These are phyloP conservation scores for Burhinus oedicnemus DNA, from an alignment of 2,113 vertebrate species.

Conservation along the genomic window DNA sequence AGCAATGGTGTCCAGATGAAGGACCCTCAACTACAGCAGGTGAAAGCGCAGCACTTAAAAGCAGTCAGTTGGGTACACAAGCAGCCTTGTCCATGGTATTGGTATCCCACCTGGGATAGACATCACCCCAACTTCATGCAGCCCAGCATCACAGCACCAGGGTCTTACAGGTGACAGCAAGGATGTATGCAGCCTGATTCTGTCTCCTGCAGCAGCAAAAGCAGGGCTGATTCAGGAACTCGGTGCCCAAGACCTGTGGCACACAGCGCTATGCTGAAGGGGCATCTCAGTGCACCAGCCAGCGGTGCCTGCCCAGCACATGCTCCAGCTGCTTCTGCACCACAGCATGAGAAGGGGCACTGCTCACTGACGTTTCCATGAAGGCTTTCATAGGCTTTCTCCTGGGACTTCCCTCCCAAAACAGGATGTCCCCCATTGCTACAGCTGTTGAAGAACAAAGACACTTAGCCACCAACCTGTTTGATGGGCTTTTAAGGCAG, in stretches of 20 bases:
- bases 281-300: neutral
- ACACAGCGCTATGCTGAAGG: neutral
- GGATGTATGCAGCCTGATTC: neutral
- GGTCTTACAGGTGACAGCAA: neutral
- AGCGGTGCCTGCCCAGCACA: neutral
- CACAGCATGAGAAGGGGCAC: accelerated
- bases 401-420: neutral
- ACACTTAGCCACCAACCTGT: neutral
- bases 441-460: neutral
- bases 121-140: neutral
- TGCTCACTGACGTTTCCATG: neutral
- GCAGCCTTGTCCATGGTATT: neutral
- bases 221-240: neutral
- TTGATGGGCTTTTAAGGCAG: neutral
- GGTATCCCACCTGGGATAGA: neutral
- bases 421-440: neutral
- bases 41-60: neutral
- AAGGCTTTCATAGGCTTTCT: neutral
- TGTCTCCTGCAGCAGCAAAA: neutral
- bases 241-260: accelerated
- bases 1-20: neutral
- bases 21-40: neutral
- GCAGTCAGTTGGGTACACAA: neutral
- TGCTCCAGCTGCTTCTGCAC: neutral
- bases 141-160: neutral